Conservation (phyloP, 2,113 vertebrate species). For the Heliornis fulica region DNA sequence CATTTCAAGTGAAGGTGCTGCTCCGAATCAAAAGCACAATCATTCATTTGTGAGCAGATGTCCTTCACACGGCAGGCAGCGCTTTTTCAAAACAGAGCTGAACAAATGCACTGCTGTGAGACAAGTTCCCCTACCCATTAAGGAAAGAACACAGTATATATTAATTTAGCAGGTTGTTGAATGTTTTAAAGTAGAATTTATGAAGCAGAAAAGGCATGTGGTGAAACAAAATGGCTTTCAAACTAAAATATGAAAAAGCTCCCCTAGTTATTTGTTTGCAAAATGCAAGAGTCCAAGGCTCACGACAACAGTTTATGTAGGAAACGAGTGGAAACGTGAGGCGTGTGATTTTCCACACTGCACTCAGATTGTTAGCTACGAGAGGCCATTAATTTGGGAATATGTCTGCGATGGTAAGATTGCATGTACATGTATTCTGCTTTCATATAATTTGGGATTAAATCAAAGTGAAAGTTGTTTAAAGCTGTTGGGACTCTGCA, state of each 20-base stretch:
- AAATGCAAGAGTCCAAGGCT: not conserved
- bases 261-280: not conserved
- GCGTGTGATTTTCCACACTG: not conserved
- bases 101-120: slow-evolving; percentile 68
- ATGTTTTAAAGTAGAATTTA: slow-evolving; percentile 70
- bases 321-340: not conserved
- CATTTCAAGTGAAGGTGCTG: slow-evolving; percentile 69
- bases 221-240: slow-evolving; percentile 65
- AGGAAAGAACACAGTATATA: slow-evolving; percentile 62
- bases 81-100: slow-evolving; percentile 42
- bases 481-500: not conserved
- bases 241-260: slow-evolving; percentile 28
- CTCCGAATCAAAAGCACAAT: slow-evolving; percentile 78
- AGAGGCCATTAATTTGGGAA: slow-evolving; percentile 5
- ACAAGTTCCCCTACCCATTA: slow-evolving; percentile 54
- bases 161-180: slow-evolving; percentile 74
- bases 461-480: not conserved
- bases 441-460: not conserved
- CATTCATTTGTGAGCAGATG: slow-evolving; percentile 78
- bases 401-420: not conserved
- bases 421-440: not conserved
- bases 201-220: slow-evolving; percentile 62
- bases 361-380: slow-evolving; percentile 1
- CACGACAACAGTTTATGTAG: not conserved
- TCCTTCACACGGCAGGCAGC: slow-evolving; percentile 64